phyloP scores from a whole-genome alignment of 2,797 vertebrate species.

The Chaenodraco wilsoni region DNA sequence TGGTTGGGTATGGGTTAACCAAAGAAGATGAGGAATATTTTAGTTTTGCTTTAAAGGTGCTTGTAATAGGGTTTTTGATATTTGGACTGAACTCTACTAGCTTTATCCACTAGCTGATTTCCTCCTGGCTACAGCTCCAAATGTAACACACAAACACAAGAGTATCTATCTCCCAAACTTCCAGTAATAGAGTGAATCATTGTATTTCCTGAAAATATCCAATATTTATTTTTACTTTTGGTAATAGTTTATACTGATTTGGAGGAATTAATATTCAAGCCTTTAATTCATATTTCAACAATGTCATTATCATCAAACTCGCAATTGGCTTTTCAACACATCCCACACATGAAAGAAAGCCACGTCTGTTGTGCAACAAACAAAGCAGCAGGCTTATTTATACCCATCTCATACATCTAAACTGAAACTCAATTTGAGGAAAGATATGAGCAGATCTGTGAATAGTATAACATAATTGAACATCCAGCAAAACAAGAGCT shows the following conservation, averaged over 20 bases:
- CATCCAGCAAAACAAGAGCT: background rate
- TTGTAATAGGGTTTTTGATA: background rate
- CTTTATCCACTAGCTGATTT: no score
- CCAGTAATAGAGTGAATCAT: background rate
- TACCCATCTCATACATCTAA: background rate
- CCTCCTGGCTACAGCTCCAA: no score
- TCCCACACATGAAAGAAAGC: background rate
- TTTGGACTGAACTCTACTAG: background rate
- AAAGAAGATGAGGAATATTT: background rate
- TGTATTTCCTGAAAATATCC: background rate
- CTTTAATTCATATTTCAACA: background rate
- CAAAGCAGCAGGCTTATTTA: background rate
- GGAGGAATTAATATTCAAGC: background rate
- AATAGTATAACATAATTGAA: background rate
- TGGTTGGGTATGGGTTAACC: background rate
- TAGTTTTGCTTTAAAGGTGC: background rate
- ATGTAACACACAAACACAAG: background rate
- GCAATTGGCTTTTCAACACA: background rate
- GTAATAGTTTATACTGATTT: background rate
- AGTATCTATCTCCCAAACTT: background rate
- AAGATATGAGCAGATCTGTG: background rate
- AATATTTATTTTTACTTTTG: background rate
- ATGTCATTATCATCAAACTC: background rate
- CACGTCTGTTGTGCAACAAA: background rate
- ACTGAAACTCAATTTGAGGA: background rate